A percentile compares a stretch with the other conserved stretches of the same genome.
Conservation (phyloP, 2,888 invertebrate species). For the Tortricodes alternella region DNA sequence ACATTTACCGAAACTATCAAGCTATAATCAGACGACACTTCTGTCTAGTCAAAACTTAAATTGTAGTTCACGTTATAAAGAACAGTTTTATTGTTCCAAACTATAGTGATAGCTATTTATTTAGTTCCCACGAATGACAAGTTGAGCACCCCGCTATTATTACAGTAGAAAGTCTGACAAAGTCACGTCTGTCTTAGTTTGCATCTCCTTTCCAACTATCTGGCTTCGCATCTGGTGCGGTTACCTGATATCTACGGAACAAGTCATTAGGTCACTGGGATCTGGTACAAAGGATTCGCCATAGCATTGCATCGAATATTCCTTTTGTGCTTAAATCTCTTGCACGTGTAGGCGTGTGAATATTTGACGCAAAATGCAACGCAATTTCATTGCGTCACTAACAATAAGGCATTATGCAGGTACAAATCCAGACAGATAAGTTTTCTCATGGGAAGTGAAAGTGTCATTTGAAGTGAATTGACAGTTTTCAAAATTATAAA, state of each 20-base stretch:
- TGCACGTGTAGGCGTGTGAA: conserved; percentile 76
- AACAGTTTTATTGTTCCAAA: conserved; percentile 51
- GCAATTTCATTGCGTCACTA: conserved; percentile 51
- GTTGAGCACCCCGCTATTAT: conserved; percentile 69
- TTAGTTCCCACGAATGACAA: conserved; percentile 77
- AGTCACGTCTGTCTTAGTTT: conserved; percentile 78
- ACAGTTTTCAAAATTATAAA: conserved; percentile 1
- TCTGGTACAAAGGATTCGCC: conserved; percentile 47
- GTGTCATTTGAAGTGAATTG: conserved; percentile 15
- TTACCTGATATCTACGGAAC: conserved; percentile 71
- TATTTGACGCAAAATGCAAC: conserved; percentile 50
- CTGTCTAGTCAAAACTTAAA: neutral
- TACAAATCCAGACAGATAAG: conserved; percentile 38
- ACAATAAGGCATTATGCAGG: conserved; percentile 41
- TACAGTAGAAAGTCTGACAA: conserved; percentile 71
- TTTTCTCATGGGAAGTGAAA: conserved; percentile 32
- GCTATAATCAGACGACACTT: neutral
- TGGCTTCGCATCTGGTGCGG: conserved; percentile 70
- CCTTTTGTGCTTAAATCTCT: conserved; percentile 41
- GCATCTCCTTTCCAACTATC: conserved; percentile 72
- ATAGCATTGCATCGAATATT: conserved; percentile 23
- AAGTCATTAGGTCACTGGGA: conserved; percentile 66
- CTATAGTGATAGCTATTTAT: conserved; percentile 61
- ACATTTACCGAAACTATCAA: neutral
- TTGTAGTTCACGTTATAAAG: conserved; percentile 28